phyloP scores from a whole-genome alignment of 2,113 vertebrate genomes.

The Seriola rivoliana region DNA sequence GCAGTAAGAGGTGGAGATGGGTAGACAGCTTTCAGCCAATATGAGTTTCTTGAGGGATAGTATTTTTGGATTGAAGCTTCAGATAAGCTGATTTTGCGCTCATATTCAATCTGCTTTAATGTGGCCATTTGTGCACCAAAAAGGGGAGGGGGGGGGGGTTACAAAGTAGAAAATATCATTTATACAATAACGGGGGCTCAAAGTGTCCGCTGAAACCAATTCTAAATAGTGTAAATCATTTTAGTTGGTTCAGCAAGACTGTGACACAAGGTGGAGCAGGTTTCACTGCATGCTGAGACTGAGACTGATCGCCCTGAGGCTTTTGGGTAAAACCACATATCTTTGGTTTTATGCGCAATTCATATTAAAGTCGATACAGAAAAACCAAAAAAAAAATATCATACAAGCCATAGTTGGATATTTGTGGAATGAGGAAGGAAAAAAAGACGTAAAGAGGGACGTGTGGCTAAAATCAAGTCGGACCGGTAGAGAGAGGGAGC shows the following conservation, averaged over 20 bases:
- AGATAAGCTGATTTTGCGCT: slow-evolving; percentile 23
- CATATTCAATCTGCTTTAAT: slow-evolving; percentile 15
- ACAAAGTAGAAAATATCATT: slow-evolving; percentile 3
- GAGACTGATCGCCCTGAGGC: not conserved
- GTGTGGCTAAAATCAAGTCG: slow-evolving; percentile 17
- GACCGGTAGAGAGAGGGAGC: not conserved
- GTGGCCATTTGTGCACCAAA: slow-evolving; percentile 14
- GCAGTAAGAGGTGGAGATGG: slow-evolving; percentile 11
- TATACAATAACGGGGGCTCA: not conserved
- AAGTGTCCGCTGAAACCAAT: not conserved
- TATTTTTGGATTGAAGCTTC: slow-evolving; percentile 35
- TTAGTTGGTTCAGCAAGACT: slow-evolving; percentile 1
- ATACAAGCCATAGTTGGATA: not conserved
- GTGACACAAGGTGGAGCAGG: not conserved
- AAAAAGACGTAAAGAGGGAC: slow-evolving; percentile 6
- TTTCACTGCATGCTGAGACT: not conserved
- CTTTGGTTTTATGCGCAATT: not conserved
- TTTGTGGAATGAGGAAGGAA: not conserved
- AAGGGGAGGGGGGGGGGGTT: not conserved
- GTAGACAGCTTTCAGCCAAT: slow-evolving; percentile 20
- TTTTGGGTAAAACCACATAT: not conserved
- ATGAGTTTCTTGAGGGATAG: slow-evolving; percentile 15
- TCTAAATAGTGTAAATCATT: not conserved
- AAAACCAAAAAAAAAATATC: not conserved
- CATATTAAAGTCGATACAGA: not conserved